These are phyloP conservation scores for Orientallactaga bullata DNA, from an alignment of 2,113 vertebrate species.

Conservation along the genomic window DNA sequence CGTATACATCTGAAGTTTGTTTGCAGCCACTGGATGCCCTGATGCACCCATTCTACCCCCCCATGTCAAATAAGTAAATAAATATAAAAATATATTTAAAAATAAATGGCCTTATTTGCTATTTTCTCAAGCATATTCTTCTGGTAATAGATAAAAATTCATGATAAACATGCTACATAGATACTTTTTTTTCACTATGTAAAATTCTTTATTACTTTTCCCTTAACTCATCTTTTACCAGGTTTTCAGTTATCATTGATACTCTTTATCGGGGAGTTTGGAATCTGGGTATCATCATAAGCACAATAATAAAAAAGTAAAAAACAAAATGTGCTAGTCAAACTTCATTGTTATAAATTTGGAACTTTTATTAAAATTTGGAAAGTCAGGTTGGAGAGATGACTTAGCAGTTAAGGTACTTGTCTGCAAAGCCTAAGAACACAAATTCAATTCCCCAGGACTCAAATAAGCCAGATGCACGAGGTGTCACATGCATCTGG, in stretches of 20 bases:
- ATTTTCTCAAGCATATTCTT: neutral
- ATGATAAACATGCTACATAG: neutral
- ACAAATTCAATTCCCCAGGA: too few relatives aligned
- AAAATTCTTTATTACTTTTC: neutral
- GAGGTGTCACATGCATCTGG: too few relatives aligned
- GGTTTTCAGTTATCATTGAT: neutral
- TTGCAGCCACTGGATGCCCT: too few relatives aligned
- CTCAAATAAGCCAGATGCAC: too few relatives aligned
- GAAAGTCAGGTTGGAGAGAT: too few relatives aligned
- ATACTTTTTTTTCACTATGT: too few relatives aligned
- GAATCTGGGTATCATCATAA: neutral
- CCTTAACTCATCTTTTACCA: neutral
- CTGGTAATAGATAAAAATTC: neutral
- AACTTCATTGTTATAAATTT: neutral
- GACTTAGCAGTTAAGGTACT: too few relatives aligned
- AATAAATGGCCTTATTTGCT: neutral
- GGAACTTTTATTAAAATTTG: neutral
- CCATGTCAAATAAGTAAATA: too few relatives aligned
- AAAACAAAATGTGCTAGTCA: neutral
- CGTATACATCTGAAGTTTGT: too few relatives aligned
- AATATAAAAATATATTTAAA: too few relatives aligned
- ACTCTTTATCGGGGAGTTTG: neutral
- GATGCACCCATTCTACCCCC: too few relatives aligned
- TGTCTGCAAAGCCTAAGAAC: too few relatives aligned
- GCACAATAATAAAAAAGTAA: neutral